Evolutionary conservation across 2,113 vertebrate species (phyloP), one percentile per base, ranked within the genome.

Genomic region (Rhea pennata): DNA sequence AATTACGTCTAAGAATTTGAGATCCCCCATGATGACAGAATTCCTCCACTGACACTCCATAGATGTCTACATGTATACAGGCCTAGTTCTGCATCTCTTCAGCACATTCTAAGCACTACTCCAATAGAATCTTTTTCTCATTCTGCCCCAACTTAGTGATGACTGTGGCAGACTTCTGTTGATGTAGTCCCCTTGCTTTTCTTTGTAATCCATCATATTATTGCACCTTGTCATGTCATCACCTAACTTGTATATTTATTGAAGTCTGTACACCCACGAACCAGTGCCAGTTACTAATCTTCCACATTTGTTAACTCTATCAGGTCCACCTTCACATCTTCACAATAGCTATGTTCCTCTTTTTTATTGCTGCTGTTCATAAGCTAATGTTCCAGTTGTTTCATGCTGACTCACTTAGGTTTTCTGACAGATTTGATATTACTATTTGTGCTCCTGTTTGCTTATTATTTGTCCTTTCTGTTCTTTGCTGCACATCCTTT

Each of bases 121-220:
- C 7, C 42, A 39, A n/a, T 3, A 79, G 31, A 62, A 62, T 3
- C 5, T 64, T 64, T 31, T 29, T 1, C 19, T 29, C 33, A 5
- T 31, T 54, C 26, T 29, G 8, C 19, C 42, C 7, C 80, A 78
- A 14, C 10, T n/a, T 20, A 50, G 33, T 13, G 36, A 16, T 46
- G 40, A 36, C 33, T 17, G 10, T 12, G 51, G 9, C 31, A 84
- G 27, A 17, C 15, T 66, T 66, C 6, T 2, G 3, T 5, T 40
- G 73, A 27, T 2, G 2, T 26, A 21, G 3, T 66, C 21, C 22
- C 74, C 64, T 27, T 50, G 40, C 4, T 85, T 46, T 72, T 65
- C 48, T 82, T n/a, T 44, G 6, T 21, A 7, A 22, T 31, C 59
- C 31, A n/a, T 13, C 40, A 21, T 0, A 0, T 40, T 80, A 19